phyloP scores from a whole-genome alignment of 1,140 invertebrate species.

The Caenorhabditis brenneri region DNA sequence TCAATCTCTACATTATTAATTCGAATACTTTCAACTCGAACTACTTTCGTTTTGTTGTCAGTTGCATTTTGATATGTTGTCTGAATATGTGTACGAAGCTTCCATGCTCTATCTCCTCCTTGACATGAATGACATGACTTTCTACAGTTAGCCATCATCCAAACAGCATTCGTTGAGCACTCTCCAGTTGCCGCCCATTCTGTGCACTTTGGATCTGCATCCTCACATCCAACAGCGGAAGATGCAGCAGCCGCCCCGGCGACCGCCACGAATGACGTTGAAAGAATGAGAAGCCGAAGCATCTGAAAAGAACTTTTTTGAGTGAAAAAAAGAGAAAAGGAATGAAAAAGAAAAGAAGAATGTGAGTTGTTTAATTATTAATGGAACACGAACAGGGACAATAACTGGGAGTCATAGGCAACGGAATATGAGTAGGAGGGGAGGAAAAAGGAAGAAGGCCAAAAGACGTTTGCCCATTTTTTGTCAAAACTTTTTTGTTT shows the following conservation, averaged over 20 bases:
- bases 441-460: background rate
- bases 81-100: conserved; percentile 64
- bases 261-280: conserved; percentile 6
- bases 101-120: conserved; percentile 69
- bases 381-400: background rate
- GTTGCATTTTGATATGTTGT: conserved; percentile 67
- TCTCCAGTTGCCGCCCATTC: conserved; percentile 70
- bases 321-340: background rate
- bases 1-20: conserved; percentile 68
- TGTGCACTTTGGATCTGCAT: conserved; percentile 67
- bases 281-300: conserved; percentile 40
- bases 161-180: conserved; percentile 69
- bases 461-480: background rate
- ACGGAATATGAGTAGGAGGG: conserved; percentile 13
- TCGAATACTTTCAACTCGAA: conserved; percentile 66
- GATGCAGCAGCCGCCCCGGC: conserved; percentile 1
- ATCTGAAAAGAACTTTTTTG: background rate
- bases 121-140: conserved; percentile 70
- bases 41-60: conserved; percentile 56
- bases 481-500: background rate
- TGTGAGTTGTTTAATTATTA: background rate
- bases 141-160: conserved; percentile 71
- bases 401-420: background rate
- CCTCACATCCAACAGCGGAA: no score
- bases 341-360: background rate